Base-by-base conservation (phyloP, 2,888 invertebrate genomes). In the Catotricha subobsoleta region DNA sequence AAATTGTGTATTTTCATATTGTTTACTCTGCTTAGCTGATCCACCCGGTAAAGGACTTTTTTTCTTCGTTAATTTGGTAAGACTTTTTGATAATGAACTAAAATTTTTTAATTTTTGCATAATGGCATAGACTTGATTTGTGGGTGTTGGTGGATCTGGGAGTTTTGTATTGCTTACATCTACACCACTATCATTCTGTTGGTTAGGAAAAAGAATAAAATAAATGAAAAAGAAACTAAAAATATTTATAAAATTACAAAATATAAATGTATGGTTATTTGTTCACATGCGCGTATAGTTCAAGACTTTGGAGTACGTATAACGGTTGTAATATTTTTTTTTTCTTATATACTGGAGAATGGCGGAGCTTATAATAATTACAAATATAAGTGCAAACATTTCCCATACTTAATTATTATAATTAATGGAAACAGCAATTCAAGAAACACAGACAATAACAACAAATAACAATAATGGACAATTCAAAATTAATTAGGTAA, bases 21-120 rank as follows among this genome's bases (percentile, higher is more conserved):
- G 50, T 45, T 60, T 60, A 48, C 48, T 27, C 48, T 49, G 19
- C 44, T 43, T 29, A 9, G 59, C 65, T 56, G 66, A 65, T 21
- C 64, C 59, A 0, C 65, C 63, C 0, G 43, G 42, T 27, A 43
- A 41, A 44, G 42, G 55, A 54, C 52, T 42, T 57, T 59, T 16
- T 46, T 42, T 42, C 16, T 56, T 55, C 50, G 59, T 61, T 15
- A 52, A 48, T 40, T 47, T 39, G 3, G 28, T 38, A 20, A 39
- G 9, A 46, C 58, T 64, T 49, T 66, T 66, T 8, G 64, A 62
- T 46, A 65, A 52, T 2, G 69, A 68, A 57, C 70, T 67, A 49
- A 71, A 78, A 45, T 75, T 67, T 51, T 73, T 72, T 47, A 80
- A 67, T 51, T 74, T 72, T 44, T 71, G 68, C 67, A 80, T 76